Conservation (phyloP, 2,113 vertebrate genomes). For the Dunckerocampus dactyliophorus region DNA sequence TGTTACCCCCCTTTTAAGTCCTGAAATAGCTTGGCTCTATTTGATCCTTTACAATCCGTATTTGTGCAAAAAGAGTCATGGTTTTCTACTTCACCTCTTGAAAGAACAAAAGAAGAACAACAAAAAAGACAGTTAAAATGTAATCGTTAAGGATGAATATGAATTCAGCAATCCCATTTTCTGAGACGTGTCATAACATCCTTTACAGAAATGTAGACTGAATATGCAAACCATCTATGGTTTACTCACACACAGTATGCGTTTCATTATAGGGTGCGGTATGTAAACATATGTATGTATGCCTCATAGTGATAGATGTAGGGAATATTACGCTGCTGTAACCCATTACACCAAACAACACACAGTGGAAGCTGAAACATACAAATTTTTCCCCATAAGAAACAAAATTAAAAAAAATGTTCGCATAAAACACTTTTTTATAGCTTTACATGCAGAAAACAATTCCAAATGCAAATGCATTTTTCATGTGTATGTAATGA, state of each 20-base stretch:
- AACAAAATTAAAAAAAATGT: no score
- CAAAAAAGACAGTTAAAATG: background rate
- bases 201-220: background rate
- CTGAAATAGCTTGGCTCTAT: slow-evolving; percentile 28
- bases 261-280: background rate
- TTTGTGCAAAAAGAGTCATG: slow-evolving; percentile 20
- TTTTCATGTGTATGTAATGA: no score
- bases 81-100: slow-evolving; percentile 3
- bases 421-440: no score
- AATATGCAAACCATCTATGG: background rate
- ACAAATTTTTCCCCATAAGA: no score
- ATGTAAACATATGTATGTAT: background rate
- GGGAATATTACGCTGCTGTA: no score
- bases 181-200: background rate
- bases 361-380: no score
- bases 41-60: slow-evolving; percentile 25
- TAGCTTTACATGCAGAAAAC: no score
- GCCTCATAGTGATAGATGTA: no score
- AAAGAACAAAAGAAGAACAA: background rate
- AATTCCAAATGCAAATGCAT: no score
- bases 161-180: background rate
- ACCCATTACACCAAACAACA: no score
- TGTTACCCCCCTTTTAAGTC: slow-evolving; percentile 34
- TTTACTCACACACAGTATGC: background rate
- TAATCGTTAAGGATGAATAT: background rate